Percentiles rank a stretch among this genome's conserved stretches.
Conservation (phyloP, 2,113 vertebrate genomes). For the Scomber japonicus region DNA sequence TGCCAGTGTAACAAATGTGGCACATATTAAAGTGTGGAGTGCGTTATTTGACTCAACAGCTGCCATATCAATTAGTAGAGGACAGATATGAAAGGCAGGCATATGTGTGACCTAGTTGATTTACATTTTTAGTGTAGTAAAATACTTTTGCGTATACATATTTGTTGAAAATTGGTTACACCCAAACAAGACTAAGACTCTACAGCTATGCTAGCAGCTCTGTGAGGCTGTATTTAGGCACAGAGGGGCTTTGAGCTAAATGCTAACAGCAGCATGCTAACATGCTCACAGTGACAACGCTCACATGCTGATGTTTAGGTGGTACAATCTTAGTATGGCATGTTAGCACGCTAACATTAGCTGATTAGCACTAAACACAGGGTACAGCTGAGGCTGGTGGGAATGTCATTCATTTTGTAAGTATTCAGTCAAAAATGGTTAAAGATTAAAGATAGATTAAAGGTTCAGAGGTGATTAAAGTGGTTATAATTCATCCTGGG, state of each 20-base stretch:
- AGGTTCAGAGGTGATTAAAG: not conserved
- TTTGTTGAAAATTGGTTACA: no score
- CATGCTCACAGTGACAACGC: no score
- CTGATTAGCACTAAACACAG: constrained; percentile 10
- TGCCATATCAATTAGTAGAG: not conserved
- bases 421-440: not conserved
- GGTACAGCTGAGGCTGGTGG: not conserved
- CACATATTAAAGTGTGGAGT: constrained; percentile 40
- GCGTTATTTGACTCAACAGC: constrained; percentile 29
- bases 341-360: not conserved
- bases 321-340: not conserved
- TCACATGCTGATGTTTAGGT: not conserved
- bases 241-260: constrained; percentile 7
- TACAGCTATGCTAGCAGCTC: not conserved
- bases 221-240: not conserved
- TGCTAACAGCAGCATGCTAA: not conserved
- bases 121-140: not conserved
- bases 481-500: not conserved
- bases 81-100: not conserved
- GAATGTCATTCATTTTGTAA: not conserved
- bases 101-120: not conserved
- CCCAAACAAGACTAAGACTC: not conserved
- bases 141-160: not conserved
- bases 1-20: not conserved
- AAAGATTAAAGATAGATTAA: not conserved